These are phyloP conservation scores for Homarus gammarus DNA, from an alignment of 2,888 invertebrate species.

Conservation along the genomic window DNA sequence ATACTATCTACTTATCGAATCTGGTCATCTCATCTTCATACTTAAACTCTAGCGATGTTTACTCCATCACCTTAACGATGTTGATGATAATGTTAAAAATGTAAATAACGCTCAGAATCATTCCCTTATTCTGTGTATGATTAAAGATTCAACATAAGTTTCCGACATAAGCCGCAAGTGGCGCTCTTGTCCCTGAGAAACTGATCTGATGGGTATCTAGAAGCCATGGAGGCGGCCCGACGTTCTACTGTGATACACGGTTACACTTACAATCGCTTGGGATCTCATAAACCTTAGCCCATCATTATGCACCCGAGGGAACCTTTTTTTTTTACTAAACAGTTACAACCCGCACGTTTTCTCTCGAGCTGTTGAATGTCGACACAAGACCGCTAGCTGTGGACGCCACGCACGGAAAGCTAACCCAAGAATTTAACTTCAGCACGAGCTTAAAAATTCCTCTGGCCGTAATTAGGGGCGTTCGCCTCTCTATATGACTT, in stretches of 20 bases:
- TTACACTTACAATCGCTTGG: constrained; percentile 7
- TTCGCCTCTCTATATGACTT: neutral
- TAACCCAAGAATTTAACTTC: neutral
- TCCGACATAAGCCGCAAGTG: neutral
- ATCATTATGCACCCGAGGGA: constrained; percentile 18
- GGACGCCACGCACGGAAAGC: neutral
- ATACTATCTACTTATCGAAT: no score
- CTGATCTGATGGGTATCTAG: neutral
- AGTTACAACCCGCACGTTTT: neutral
- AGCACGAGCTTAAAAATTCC: neutral
- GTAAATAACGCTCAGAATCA: no score
- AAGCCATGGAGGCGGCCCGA: neutral
- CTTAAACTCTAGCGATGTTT: no score
- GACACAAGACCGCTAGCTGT: neutral
- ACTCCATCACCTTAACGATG: no score
- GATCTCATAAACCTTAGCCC: constrained; percentile 12
- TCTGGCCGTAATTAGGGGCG: neutral
- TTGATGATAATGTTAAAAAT: no score
- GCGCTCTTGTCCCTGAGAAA: neutral
- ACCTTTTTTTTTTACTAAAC: neutral
- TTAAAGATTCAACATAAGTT: neutral
- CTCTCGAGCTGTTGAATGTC: neutral
- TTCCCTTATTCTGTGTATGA: neutral
- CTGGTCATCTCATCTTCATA: no score
- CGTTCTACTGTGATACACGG: neutral